Evolutionary conservation across 2,797 vertebrate species (phyloP).

Genomic region (Buceros bicornis): DNA sequence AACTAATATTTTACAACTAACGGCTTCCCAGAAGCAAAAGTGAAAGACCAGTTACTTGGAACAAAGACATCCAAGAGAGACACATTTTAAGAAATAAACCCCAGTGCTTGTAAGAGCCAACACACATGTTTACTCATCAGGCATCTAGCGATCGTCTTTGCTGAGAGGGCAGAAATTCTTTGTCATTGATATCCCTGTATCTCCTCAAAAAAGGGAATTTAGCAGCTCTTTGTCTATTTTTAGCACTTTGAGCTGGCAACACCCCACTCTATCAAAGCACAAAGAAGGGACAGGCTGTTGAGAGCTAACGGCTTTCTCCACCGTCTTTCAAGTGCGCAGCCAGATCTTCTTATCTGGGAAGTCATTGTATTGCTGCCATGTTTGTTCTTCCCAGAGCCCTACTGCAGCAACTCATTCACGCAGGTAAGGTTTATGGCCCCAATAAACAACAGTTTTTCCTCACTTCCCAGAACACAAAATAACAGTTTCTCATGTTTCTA

Average conservation of each 20-base stretch:
- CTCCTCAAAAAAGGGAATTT: neutral
- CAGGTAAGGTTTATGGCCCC: neutral
- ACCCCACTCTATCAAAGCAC: neutral
- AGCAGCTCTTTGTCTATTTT: neutral
- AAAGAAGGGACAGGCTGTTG: too few relatives aligned
- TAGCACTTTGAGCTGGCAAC: neutral
- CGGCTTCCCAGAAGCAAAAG: neutral
- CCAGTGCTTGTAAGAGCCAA: neutral
- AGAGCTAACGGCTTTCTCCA: neutral
- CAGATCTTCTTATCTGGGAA: neutral
- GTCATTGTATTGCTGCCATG: neutral
- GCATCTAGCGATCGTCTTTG: too few relatives aligned
- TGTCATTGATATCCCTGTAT: neutral
- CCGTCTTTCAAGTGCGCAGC: neutral
- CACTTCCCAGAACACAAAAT: neutral
- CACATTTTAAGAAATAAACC: neutral
- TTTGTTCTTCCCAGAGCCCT: constrained; percentile 48
- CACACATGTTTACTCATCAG: fast-evolving
- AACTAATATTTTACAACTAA: neutral
- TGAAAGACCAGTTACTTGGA: neutral
- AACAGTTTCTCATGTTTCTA: neutral
- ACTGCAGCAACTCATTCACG: neutral
- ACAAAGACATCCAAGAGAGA: neutral
- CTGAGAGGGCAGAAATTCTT: neutral
- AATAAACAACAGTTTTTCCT: neutral